These are phyloP conservation scores for Morelia viridis DNA, from an alignment of 2,797 vertebrate genomes.

Conservation along the genomic window DNA sequence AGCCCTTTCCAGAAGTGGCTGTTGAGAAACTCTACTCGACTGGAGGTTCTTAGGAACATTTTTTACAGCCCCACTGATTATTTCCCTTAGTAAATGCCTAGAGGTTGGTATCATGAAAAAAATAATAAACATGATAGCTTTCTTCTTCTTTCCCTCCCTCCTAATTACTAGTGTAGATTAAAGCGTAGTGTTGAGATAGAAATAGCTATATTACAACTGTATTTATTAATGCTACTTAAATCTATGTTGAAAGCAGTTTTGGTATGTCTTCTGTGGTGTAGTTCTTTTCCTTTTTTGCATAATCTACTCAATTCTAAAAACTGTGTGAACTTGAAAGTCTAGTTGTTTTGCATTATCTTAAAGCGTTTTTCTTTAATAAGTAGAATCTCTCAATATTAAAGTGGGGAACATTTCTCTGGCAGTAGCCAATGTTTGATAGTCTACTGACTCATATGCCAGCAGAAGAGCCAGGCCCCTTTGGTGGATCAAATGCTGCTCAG, in stretches of 20 bases:
- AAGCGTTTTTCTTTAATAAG: background rate
- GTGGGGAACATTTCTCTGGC: background rate
- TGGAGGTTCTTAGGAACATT: constrained; percentile 86
- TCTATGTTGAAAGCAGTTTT: background rate
- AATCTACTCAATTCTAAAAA: background rate
- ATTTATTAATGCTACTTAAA: background rate
- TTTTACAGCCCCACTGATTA: constrained; percentile 89
- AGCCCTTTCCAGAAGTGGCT: constrained; percentile 83
- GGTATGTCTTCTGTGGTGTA: background rate
- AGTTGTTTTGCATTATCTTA: background rate
- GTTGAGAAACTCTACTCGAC: constrained; percentile 84
- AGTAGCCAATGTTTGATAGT: background rate
- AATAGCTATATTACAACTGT: background rate
- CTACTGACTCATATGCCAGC: background rate
- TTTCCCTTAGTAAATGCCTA: constrained; percentile 77
- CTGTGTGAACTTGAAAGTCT: background rate
- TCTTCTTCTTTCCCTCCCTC: background rate
- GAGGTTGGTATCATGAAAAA: constrained; percentile 69
- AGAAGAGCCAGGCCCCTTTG: background rate
- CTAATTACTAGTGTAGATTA: background rate
- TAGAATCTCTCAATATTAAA: background rate
- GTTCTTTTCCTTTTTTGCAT: background rate
- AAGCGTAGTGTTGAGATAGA: background rate
- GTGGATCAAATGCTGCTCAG: background rate
- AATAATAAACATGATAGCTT: background rate